These are phyloP conservation scores for Campaea margaritaria DNA, from an alignment of 2,888 invertebrate genomes.

Conservation along the genomic window DNA sequence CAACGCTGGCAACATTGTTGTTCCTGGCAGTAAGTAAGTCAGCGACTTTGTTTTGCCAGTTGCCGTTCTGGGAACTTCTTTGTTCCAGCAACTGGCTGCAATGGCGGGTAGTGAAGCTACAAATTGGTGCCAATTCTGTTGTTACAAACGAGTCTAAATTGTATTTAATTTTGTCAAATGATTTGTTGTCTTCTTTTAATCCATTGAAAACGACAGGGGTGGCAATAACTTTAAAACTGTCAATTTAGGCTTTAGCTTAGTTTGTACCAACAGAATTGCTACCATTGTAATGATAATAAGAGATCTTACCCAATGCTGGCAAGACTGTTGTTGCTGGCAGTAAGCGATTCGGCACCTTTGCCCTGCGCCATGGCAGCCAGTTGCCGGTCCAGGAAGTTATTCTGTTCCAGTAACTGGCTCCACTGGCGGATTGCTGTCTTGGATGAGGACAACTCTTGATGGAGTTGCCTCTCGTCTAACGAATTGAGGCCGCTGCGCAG, in stretches of 20 bases:
- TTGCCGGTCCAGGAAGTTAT: conserved; percentile 74
- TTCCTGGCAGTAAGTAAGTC: too few relatives aligned
- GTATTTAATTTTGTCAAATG: too few relatives aligned
- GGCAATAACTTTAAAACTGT: too few relatives aligned
- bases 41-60: too few relatives aligned
- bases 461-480: conserved; percentile 78
- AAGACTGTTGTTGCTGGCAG: conserved; percentile 80
- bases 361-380: conserved; percentile 80
- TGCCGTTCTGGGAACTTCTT: too few relatives aligned
- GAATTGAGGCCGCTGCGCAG: conserved; percentile 81
- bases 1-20: too few relatives aligned
- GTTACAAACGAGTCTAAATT: too few relatives aligned
- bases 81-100: background rate
- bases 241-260: too few relatives aligned
- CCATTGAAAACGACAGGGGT: too few relatives aligned
- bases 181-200: too few relatives aligned
- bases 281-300: conserved; percentile 14
- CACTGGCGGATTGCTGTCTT: conserved; percentile 77
- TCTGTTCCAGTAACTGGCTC: conserved; percentile 80
- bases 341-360: conserved; percentile 74
- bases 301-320: conserved; percentile 77
- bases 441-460: conserved; percentile 77
- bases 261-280: too few relatives aligned
- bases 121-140: too few relatives aligned
- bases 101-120: background rate